A percentile compares a stretch with the other conserved stretches of the same genome.
These are phyloP conservation scores for Morelia viridis DNA, from an alignment of 2,797 vertebrate species.

Conservation along the genomic window DNA sequence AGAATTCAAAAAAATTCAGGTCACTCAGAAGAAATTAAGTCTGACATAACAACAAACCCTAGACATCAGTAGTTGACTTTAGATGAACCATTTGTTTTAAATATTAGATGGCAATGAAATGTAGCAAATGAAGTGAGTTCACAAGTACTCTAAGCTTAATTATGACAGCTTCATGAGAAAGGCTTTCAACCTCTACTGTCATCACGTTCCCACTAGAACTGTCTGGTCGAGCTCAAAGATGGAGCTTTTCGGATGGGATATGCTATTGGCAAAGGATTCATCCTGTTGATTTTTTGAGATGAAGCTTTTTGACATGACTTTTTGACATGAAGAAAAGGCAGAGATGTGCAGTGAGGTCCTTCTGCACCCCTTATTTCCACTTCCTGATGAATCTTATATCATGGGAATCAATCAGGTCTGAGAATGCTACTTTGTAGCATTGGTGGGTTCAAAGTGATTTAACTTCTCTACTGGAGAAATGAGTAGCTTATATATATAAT, in stretches of 20 bases:
- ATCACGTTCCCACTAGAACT: not conserved
- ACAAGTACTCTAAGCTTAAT: not conserved
- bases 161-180: not conserved
- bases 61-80: not conserved
- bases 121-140: not conserved
- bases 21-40: not conserved
- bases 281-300: not conserved
- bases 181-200: not conserved
- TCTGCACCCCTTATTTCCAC: not conserved
- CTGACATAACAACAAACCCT: not conserved
- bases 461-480: not conserved
- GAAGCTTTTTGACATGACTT: not conserved
- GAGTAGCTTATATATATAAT: not conserved
- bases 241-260: not conserved
- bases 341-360: not conserved
- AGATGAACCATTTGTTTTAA: not conserved
- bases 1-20: not conserved
- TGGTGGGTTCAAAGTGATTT: not conserved
- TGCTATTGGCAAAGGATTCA: not conserved
- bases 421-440: not conserved
- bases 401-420: not conserved
- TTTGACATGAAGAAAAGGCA: not conserved
- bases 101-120: not conserved
- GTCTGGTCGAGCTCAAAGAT: not conserved
- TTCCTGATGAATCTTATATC: not conserved